Conservation (phyloP, 92 coral and sea anemone species). For the Blastomussa wellsi region DNA sequence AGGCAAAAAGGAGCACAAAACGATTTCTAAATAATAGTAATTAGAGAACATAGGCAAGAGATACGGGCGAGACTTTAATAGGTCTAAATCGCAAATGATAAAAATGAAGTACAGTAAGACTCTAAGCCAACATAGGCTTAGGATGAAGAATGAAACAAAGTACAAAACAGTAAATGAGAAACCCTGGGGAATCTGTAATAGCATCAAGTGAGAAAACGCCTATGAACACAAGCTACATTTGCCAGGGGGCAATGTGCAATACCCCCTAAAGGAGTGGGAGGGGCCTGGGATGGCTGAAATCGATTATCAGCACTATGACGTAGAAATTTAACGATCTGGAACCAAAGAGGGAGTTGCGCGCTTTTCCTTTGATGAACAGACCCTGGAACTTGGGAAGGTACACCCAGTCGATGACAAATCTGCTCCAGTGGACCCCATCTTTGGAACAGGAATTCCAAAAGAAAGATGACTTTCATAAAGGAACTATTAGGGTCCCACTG, state of each 20-base stretch:
- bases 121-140: background rate
- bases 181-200: background rate
- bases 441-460: too few species aligned
- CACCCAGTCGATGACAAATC: conserved; percentile 22
- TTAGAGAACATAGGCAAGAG: too few species aligned
- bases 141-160: conserved; percentile 15
- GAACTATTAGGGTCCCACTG: too few species aligned
- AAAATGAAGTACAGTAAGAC: background rate
- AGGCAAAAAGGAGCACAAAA: too few species aligned
- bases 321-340: conserved; percentile 24
- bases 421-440: too few species aligned
- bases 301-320: background rate
- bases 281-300: background rate
- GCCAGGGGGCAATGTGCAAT: conserved; percentile 7
- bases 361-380: conserved; percentile 21
- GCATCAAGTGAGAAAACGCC: too few species aligned
- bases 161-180: background rate
- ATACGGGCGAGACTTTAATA: too few species aligned
- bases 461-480: too few species aligned
- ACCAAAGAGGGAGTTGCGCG: conserved; percentile 26
- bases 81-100: background rate
- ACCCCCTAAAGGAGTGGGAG: background rate
- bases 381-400: conserved; percentile 9
- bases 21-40: too few species aligned
- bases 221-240: conserved; percentile 6